These are phyloP conservation scores for Lithodes maja DNA, from an alignment of 2,888 invertebrate genomes.

Conservation along the genomic window DNA sequence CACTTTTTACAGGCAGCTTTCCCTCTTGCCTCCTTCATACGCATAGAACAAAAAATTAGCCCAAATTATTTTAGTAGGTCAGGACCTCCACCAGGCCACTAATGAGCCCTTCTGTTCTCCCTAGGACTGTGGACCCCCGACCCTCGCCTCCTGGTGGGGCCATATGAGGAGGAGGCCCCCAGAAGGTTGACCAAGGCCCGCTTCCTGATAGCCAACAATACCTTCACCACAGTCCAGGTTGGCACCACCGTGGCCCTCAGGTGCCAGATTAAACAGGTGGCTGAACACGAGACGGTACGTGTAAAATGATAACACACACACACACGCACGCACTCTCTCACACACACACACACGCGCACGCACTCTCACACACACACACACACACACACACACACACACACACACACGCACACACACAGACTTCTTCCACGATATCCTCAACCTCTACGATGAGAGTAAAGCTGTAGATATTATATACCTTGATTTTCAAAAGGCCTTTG, in stretches of 20 bases:
- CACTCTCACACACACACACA: background rate
- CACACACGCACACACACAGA: no score
- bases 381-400: background rate
- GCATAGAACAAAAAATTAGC: no score
- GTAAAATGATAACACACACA: no score
- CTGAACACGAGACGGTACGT: conserved; percentile 59
- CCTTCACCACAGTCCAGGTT: conserved; percentile 56
- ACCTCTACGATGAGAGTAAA: no score
- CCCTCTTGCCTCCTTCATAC: no score
- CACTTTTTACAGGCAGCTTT: no score
- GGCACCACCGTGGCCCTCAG: conserved; percentile 61
- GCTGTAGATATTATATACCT: no score
- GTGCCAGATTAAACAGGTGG: conserved; percentile 59
- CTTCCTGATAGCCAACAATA: conserved; percentile 17
- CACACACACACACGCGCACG: background rate
- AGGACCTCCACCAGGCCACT: no score
- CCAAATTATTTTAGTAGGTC: no score
- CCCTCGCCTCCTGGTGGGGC: conserved; percentile 51
- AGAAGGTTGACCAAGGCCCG: conserved; percentile 52
- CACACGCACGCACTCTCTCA: background rate
- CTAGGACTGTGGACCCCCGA: conserved; percentile 57
- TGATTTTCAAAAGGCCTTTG: no score
- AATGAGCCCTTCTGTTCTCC: background rate
- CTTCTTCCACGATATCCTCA: no score
- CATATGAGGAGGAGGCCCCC: conserved; percentile 60